phyloP scores from a whole-genome alignment of 2,113 vertebrate genomes.

The Ramphastos sulfuratus region DNA sequence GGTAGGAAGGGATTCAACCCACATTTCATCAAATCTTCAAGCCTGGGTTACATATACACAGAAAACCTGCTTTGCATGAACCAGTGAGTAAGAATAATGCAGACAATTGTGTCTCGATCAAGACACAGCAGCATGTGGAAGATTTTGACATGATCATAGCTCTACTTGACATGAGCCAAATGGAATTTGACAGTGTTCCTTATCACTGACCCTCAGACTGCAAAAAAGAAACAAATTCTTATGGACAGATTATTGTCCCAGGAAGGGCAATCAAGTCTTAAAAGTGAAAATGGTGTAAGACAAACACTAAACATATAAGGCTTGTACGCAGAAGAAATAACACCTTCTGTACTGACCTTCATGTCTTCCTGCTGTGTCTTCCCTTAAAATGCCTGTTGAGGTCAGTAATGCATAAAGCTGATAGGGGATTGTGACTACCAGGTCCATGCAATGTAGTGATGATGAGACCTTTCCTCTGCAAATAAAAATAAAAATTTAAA shows the following conservation, averaged over 20 bases:
- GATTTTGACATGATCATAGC: not conserved
- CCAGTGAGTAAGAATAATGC: not conserved
- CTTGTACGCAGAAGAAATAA: not conserved
- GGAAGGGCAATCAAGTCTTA: not conserved
- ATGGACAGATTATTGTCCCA: not conserved
- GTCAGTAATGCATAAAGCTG: conserved; percentile 68
- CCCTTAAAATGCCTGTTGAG: conserved; percentile 63
- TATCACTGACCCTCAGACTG: not conserved
- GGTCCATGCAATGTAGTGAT: not conserved
- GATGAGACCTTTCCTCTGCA: not conserved
- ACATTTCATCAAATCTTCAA: not conserved
- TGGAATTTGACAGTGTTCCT: not conserved
- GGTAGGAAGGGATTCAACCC: not conserved
- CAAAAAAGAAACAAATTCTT: not conserved
- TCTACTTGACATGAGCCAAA: not conserved
- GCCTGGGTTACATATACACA: not conserved
- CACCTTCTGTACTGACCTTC: conserved; percentile 19
- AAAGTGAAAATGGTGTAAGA: not conserved
- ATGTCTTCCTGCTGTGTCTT: conserved; percentile 33
- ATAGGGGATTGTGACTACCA: not conserved
- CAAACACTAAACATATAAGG: not conserved
- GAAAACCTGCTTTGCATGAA: not conserved
- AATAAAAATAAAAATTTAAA: not conserved
- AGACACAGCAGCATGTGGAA: not conserved
- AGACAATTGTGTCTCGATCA: not conserved